Evolutionary conservation across 2,797 vertebrate genomes (phyloP).

Genomic region (Hirundo rustica): DNA sequence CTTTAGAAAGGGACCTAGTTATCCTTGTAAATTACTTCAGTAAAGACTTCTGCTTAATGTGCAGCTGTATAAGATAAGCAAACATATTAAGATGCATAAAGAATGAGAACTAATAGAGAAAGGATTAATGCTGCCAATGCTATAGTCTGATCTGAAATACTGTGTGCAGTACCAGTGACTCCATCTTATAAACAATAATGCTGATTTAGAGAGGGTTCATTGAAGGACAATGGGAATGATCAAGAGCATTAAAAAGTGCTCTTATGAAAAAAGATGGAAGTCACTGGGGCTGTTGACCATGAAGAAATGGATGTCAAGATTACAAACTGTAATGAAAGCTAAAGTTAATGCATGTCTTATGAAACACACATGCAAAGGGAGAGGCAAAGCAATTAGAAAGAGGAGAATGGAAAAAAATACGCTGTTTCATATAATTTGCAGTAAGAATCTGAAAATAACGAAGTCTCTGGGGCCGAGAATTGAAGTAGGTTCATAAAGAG

Average conservation of each 20-base stretch:
- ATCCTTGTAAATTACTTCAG: constrained; percentile 64
- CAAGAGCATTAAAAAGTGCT: constrained; percentile 48
- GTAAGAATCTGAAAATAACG: background rate
- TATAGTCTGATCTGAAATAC: constrained; percentile 54
- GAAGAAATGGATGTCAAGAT: constrained; percentile 32
- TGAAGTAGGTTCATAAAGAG: background rate
- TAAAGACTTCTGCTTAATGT: constrained; percentile 62
- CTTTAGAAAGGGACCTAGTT: constrained; percentile 47
- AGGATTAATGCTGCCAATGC: constrained; percentile 67
- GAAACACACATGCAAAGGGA: background rate
- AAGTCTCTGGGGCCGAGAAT: background rate
- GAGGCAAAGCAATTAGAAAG: background rate
- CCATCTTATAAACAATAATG: constrained; percentile 58
- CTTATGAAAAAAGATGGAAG: constrained; percentile 25
- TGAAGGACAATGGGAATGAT: constrained; percentile 56
- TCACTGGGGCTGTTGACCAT: background rate
- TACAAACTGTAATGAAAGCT: background rate
- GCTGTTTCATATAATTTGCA: background rate
- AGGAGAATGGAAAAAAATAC: background rate
- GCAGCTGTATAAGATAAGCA: constrained; percentile 62
- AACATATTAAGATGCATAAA: constrained; percentile 69
- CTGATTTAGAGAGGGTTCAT: constrained; percentile 61
- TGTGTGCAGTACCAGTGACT: constrained; percentile 48
- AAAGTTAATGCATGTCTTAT: background rate
- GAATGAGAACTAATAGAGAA: constrained; percentile 60